These are phyloP conservation scores for Drosophila niveifrons DNA, from an alignment of 2,888 invertebrate genomes.

Conservation along the genomic window DNA sequence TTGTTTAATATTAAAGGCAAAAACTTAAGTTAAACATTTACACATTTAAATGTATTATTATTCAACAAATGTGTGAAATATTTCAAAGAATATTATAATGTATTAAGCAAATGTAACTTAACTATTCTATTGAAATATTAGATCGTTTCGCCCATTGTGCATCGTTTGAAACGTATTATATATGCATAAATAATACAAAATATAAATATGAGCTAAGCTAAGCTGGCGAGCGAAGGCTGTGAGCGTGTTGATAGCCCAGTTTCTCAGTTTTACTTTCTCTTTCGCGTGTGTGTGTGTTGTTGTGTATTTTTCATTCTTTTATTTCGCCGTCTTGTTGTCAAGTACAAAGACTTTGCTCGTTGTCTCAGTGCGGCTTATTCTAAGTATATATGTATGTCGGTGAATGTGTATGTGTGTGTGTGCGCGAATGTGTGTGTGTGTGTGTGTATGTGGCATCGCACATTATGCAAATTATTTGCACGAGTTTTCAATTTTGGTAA, in stretches of 20 bases:
- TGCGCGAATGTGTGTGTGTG: slow-evolving; percentile 12
- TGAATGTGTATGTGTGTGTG: slow-evolving; percentile 4
- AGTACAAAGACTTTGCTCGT: slow-evolving; percentile 55
- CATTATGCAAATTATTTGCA: slow-evolving; percentile 80
- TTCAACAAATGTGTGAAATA: neutral
- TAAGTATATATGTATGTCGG: slow-evolving; percentile 7
- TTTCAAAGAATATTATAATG: neutral
- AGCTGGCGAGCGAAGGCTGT: slow-evolving; percentile 39
- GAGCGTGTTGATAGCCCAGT: slow-evolving; percentile 72
- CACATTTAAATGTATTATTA: no score
- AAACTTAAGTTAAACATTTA: no score
- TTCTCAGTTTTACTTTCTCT: slow-evolving; percentile 15
- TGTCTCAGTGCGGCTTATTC: slow-evolving; percentile 53
- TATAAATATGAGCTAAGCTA: slow-evolving; percentile 70
- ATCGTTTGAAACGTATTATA: slow-evolving; percentile 44
- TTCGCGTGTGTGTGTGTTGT: no score
- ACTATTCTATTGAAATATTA: neutral
- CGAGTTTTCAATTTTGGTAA: slow-evolving; percentile 78
- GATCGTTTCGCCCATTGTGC: slow-evolving; percentile 47
- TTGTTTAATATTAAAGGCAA: no score
- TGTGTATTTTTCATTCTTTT: slow-evolving; percentile 14
- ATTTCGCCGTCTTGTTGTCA: slow-evolving; percentile 37
- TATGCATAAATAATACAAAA: slow-evolving; percentile 76
- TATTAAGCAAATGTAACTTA: no score
- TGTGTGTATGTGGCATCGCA: slow-evolving; percentile 31